Base-by-base conservation (phyloP, 2,113 vertebrate species). In the human region DNA sequence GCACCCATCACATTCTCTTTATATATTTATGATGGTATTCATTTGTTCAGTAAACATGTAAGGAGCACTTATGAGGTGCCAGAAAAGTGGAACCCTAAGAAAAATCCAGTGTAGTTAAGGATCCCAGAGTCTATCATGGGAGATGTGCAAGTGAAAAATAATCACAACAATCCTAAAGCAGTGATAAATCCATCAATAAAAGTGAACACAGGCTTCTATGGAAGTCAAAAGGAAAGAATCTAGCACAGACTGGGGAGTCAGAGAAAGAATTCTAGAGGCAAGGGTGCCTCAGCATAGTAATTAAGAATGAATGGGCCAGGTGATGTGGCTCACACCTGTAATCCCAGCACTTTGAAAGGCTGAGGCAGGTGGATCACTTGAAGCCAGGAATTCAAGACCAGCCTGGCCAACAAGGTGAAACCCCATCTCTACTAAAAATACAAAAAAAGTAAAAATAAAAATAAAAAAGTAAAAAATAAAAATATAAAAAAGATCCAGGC, bases 21-120 rank as follows among this genome's bases (percentile, higher is more conserved):
- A 7, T 5, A 10, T 3, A 50, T 82, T 5, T 5, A 1, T 16
- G 55, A 11, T 0, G 13, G 38, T 1, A 8, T 25, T 52, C n/a
- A 12, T n/a, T 88, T 75, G 20, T 57, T 93, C 13, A 23, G 16
- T n/a, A 18, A 76, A 7, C 9, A 3, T 17, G 38, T 23, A 50
- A 45, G 30, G 66, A 72, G 27, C 32, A 2, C 18, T 72, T 40
- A 43, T 14, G 2, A 38, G 52, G 22, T 64, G 2, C 6, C 6
- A 50, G 79, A 55, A 40, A 11, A 1, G 5, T 0, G 32, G 57
- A 5, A 32, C 70, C 78, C 43, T 59, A 45, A 82, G 66, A 43
- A 12, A 27, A 61, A n/a, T 38, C 57, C 25, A 40, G 22, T 3
- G 32, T 45, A 35, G 75, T 57, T 38, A 72, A 79, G 35, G 59